Conservation (phyloP, 2,888 invertebrate genomes). For the Dascillus cervinus region DNA sequence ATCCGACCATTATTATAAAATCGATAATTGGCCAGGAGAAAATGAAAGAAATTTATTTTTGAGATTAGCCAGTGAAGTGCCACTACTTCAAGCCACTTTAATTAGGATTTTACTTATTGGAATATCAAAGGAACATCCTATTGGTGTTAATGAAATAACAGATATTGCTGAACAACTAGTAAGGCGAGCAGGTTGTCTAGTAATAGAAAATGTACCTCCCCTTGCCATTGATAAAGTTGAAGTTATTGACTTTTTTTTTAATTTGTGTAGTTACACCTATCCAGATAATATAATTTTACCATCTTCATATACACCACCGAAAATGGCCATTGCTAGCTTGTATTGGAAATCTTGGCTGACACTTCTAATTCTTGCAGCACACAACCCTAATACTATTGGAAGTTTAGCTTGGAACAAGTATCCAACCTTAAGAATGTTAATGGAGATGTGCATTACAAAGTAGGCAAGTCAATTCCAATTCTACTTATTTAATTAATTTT, state of each 20-base stretch:
- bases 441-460: slow-evolving; percentile 97
- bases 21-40: slow-evolving; percentile 85
- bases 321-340: slow-evolving; percentile 80
- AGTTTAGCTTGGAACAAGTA: slow-evolving; percentile 82
- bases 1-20: slow-evolving; percentile 72
- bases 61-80: slow-evolving; percentile 80
- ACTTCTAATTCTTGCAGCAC: slow-evolving; percentile 80
- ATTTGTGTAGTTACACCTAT: slow-evolving; percentile 83
- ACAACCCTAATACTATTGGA: slow-evolving; percentile 85
- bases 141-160: slow-evolving; percentile 74
- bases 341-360: slow-evolving; percentile 95
- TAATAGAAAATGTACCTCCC: slow-evolving; percentile 62
- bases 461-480: slow-evolving; percentile 37
- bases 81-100: slow-evolving; percentile 78
- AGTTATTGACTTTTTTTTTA: slow-evolving; percentile 83
- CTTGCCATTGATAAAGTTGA: slow-evolving; percentile 73
- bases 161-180: slow-evolving; percentile 82
- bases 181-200: slow-evolving; percentile 72
- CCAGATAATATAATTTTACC: slow-evolving; percentile 90
- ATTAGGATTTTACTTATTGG: slow-evolving; percentile 78
- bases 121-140: slow-evolving; percentile 62
- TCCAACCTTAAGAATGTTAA: slow-evolving; percentile 81
- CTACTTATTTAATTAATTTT: not conserved
- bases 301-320: slow-evolving; percentile 71
- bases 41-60: slow-evolving; percentile 72